phyloP scores from a whole-genome alignment of 2,797 vertebrate genomes.

The Choloepus didactylus region DNA sequence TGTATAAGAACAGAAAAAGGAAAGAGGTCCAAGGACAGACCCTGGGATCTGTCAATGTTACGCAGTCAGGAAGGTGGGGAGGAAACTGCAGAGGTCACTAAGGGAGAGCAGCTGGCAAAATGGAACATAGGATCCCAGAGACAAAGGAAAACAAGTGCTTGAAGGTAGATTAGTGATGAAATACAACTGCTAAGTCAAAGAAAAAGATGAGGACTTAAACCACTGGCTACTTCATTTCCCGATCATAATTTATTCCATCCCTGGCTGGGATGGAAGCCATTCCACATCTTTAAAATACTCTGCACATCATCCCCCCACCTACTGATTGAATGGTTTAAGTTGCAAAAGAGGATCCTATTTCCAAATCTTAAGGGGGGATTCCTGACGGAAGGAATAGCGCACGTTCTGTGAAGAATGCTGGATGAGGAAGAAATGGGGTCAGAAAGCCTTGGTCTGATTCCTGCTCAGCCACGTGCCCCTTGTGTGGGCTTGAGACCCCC shows the following conservation, averaged over 20 bases:
- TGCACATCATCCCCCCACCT: background rate
- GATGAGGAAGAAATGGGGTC: background rate
- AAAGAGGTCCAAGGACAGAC: background rate
- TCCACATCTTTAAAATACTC: background rate
- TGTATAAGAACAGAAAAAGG: background rate
- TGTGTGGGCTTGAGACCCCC: background rate
- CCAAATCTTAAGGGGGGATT: background rate
- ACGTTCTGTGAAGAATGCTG: background rate
- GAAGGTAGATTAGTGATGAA: background rate
- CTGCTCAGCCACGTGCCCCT: background rate
- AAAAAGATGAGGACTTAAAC: background rate
- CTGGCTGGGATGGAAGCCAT: background rate
- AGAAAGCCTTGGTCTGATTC: background rate
- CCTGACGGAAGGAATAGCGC: background rate
- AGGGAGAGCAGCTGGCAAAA: background rate
- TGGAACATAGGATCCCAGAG: background rate
- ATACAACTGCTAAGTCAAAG: background rate
- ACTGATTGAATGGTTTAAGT: background rate
- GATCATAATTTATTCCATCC: background rate
- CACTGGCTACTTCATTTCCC: background rate
- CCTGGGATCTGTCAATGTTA: background rate
- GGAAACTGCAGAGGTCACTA: background rate
- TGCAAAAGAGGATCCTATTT: background rate
- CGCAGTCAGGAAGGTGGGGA: background rate
- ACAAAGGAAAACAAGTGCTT: background rate